A percentile compares a stretch with the other conserved stretches of the same genome.
Evolutionary conservation across 2,113 vertebrate species (phyloP).

Genomic region (Crypturellus undulatus): DNA sequence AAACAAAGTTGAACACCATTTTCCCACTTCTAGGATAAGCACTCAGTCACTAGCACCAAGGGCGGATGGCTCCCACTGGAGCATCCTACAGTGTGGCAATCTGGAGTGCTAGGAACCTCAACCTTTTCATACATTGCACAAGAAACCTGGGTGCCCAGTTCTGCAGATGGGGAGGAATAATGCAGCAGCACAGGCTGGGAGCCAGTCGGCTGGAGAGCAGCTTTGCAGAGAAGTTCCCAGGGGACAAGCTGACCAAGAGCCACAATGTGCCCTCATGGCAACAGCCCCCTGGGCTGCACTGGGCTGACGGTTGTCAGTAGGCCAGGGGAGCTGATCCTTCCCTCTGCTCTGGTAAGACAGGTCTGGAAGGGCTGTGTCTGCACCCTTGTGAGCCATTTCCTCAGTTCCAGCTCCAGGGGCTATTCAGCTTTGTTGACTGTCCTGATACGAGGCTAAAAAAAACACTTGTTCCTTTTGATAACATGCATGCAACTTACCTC

Average conservation of each 20-base stretch:
- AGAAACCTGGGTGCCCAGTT: neutral
- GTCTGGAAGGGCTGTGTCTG: too few species aligned
- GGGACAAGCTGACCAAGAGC: neutral
- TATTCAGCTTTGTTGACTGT: too few species aligned
- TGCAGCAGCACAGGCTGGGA: neutral
- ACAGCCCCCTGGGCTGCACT: neutral
- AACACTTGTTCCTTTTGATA: too few species aligned
- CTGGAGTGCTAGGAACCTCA: accelerated
- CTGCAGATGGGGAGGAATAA: neutral
- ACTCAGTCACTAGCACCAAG: neutral
- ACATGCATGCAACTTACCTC: too few species aligned
- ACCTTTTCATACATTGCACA: neutral
- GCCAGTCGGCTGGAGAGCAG: neutral
- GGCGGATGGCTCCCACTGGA: neutral
- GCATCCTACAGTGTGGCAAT: neutral
- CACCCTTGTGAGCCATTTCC: too few species aligned
- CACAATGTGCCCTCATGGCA: neutral
- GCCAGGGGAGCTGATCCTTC: neutral
- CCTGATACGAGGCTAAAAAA: too few species aligned
- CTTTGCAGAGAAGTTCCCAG: neutral
- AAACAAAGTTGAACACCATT: neutral
- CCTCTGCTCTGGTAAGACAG: neutral
- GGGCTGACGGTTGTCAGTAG: neutral
- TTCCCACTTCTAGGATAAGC: neutral
- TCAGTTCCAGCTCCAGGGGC: too few species aligned